Evolutionary conservation across 2,888 invertebrate species (phyloP).

Genomic region (Lacanobia wlatinum): DNA sequence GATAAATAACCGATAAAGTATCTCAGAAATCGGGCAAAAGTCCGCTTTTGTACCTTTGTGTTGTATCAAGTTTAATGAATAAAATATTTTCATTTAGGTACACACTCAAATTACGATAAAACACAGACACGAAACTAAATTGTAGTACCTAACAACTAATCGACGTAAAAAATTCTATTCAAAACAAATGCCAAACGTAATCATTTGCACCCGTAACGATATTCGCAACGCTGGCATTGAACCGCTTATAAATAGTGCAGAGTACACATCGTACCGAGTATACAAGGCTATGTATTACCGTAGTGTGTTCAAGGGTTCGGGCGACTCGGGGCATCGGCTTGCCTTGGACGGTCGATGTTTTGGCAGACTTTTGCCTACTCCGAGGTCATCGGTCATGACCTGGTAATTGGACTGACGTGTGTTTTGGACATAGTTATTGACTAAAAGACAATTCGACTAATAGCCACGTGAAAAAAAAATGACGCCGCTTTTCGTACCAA

Average conservation of each 20-base stretch:
- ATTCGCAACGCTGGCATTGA: conserved; percentile 52
- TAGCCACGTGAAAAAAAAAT: too few relatives aligned
- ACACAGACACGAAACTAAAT: too few relatives aligned
- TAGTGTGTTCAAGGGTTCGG: conserved; percentile 26
- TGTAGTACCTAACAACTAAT: too few relatives aligned
- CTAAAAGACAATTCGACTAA: too few relatives aligned
- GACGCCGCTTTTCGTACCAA: too few relatives aligned
- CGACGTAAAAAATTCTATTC: too few relatives aligned
- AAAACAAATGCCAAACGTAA: neutral
- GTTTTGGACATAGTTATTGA: neutral
- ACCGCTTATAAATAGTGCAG: conserved; percentile 41
- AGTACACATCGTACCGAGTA: neutral
- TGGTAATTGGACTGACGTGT: conserved; percentile 27
- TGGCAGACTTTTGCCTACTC: conserved; percentile 40
- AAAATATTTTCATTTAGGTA: too few relatives aligned
- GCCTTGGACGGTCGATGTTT: conserved; percentile 46
- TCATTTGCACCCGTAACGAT: conserved; percentile 1
- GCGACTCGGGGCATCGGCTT: conserved; percentile 43
- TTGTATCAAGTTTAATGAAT: too few relatives aligned
- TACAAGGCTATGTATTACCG: conserved; percentile 47
- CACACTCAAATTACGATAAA: too few relatives aligned
- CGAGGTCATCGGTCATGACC: conserved; percentile 44
- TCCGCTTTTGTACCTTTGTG: too few relatives aligned
- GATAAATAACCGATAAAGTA: too few relatives aligned
- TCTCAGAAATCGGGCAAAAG: too few relatives aligned